These are phyloP conservation scores for Sternotherus odoratus DNA, from an alignment of 2,797 vertebrate species.

Conservation along the genomic window DNA sequence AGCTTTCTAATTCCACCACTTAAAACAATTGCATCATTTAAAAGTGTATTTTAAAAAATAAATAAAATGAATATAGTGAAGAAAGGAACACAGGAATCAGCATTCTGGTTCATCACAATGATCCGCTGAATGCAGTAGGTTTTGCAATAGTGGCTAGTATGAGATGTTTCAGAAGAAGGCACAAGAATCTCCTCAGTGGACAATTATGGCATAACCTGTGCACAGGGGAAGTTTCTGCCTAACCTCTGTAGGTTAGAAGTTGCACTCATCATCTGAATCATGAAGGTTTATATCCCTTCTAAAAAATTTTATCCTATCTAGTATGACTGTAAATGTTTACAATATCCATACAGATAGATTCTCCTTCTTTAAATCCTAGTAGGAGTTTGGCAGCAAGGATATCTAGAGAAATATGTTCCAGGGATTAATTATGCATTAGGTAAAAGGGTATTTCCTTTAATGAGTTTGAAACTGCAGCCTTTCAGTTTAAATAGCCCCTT, in stretches of 20 bases:
- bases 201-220: background rate
- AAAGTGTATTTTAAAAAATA: background rate
- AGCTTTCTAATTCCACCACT: background rate
- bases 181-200: background rate
- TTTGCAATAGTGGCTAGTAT: background rate
- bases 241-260: background rate
- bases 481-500: background rate
- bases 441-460: background rate
- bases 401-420: background rate
- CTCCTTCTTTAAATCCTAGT: background rate
- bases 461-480: background rate
- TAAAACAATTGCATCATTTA: constrained; percentile 28
- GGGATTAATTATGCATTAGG: background rate
- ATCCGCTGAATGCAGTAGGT: background rate
- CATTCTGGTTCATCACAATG: background rate
- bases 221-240: background rate
- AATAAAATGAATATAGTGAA: background rate
- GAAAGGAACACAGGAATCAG: background rate
- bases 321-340: background rate
- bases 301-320: background rate
- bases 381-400: background rate
- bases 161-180: background rate
- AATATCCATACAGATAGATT: background rate
- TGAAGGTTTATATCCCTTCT: background rate
- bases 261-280: background rate